These are phyloP conservation scores for Globia sparganii DNA, from an alignment of 2,888 invertebrate genomes.

Conservation along the genomic window DNA sequence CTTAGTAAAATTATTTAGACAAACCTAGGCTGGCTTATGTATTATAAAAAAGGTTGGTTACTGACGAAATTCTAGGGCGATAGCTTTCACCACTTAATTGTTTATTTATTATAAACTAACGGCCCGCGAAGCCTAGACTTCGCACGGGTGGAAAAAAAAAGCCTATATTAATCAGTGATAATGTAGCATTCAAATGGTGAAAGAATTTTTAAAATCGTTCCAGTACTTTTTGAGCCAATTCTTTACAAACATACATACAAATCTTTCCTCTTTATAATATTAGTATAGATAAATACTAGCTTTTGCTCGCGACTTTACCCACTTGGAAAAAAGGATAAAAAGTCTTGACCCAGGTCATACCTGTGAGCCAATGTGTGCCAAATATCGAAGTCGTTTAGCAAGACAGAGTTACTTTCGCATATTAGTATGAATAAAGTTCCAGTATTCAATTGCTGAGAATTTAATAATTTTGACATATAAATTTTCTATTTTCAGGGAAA, in stretches of 20 bases:
- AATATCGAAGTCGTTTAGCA: neutral
- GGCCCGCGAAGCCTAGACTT: no score
- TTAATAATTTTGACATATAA: neutral
- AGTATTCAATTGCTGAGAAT: neutral
- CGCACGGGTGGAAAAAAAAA: no score
- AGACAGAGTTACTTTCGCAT: neutral
- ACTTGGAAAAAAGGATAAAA: neutral
- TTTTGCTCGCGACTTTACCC: no score
- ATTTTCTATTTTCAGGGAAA: slow-evolving; percentile 85
- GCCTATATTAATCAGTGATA: no score
- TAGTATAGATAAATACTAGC: no score
- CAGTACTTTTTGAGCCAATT: no score
- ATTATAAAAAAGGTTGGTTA: neutral
- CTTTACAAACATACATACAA: no score
- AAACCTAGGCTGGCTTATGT: neutral
- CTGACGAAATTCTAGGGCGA: neutral
- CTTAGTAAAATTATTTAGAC: neutral
- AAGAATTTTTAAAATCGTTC: no score
- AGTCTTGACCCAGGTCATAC: neutral
- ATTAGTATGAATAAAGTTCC: neutral
- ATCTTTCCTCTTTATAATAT: no score
- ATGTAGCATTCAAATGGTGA: no score
- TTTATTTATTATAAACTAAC: no score
- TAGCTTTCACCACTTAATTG: neutral
- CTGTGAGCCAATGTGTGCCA: neutral